Evolutionary conservation across 2,113 vertebrate genomes (phyloP), one percentile per base, ranked within the genome.

Genomic region (Mormyrus lacerda): DNA sequence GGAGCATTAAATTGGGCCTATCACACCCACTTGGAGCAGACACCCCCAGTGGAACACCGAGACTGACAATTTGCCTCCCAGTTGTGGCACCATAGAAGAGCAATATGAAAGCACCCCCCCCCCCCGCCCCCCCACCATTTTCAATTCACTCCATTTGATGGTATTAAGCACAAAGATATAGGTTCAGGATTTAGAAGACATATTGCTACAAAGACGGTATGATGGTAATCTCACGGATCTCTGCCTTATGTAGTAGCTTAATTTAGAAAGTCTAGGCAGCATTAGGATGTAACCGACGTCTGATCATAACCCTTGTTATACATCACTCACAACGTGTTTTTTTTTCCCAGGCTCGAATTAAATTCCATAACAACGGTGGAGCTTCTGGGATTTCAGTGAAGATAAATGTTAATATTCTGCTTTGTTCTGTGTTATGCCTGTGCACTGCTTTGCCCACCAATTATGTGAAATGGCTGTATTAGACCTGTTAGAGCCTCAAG

Each of bases 1-100:
- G 95, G 95, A 94, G 94, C 95, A 94, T 96, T 95, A 96, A 96
- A 96, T 96, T 96, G 94, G 91, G 91, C 92, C 87, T 95, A 94
- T 95, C 94, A 94, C 93, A 93, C 90, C 92, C 92, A 92, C 93
- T 93, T 93, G 92, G 91, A 90, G 93, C 91, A 90, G 92, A 90
- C 88, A 91, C 90, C 91, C 93, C 90, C 92, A 91, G 91, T 91
- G 89, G 92, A 93, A 91, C 91, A 90, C 88, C 79, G 89, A 92
- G 90, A 92, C 92, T 92, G 91, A 92, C 94, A 94, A 94, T 94
- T 90, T 92, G 92, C 93, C 92, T 94, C 93, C 91, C 94, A 94
- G 91, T 90, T 89, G 82, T 90, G 92, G 92, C 92, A 93, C 93
- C 92, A 92, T 91, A 89, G 91, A 94, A 91, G 91, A 90, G 92